phyloP scores from a whole-genome alignment of 2,113 vertebrate species.

The Psilopsiagon aymara region DNA sequence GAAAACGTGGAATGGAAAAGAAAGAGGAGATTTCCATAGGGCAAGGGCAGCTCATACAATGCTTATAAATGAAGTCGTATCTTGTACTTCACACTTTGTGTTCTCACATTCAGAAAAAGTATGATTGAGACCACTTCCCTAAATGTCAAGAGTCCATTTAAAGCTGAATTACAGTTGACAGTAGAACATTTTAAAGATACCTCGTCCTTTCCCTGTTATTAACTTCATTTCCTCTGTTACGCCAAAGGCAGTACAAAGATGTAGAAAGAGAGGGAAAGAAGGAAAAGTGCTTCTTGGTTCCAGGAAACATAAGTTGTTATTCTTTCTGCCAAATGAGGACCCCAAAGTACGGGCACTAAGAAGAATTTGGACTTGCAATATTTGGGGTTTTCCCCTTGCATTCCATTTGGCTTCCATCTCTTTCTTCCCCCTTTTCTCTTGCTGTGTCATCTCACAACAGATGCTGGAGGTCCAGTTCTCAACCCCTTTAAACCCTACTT shows the following conservation, averaged over 20 bases:
- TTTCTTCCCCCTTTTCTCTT: background rate
- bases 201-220: conserved; percentile 71
- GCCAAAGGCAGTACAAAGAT: conserved; percentile 66
- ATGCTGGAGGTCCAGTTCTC: background rate
- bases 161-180: conserved; percentile 70
- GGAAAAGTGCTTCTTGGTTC: conserved; percentile 36
- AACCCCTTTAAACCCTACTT: background rate
- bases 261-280: background rate
- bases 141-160: conserved; percentile 71
- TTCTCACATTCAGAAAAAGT: conserved; percentile 48
- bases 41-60: background rate
- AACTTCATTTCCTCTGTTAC: conserved; percentile 74
- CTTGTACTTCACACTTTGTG: conserved; percentile 44
- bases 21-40: background rate
- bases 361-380: background rate
- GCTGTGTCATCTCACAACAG: background rate
- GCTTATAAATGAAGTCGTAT: conserved; percentile 18
- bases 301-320: conserved; percentile 25
- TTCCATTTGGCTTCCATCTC: background rate
- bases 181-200: conserved; percentile 69
- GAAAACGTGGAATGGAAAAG: background rate
- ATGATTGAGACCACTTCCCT: conserved; percentile 67
- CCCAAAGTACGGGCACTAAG: background rate
- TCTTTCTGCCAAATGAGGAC: background rate
- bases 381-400: background rate